A percentile compares a stretch with the other conserved stretches of the same genome.
Evolutionary conservation across 2,113 vertebrate species (phyloP).

Genomic region (Numida meleagris): DNA sequence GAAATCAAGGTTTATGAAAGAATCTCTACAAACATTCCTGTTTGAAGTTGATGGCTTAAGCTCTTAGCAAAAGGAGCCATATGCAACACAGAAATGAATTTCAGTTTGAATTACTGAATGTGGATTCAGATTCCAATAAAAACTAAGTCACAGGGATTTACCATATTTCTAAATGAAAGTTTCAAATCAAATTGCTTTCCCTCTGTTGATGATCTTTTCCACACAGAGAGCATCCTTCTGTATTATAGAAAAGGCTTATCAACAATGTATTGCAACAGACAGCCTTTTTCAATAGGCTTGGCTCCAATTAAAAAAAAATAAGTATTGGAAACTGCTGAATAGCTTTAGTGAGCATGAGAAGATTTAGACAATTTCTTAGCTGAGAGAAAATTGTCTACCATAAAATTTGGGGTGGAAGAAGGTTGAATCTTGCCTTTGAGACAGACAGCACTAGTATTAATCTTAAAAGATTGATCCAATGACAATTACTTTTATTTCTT

Average conservation of each 20-base stretch:
- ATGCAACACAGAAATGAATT: background rate
- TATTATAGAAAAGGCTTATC: background rate
- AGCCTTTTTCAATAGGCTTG: background rate
- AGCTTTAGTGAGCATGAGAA: background rate
- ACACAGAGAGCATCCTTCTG: background rate
- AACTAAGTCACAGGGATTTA: background rate
- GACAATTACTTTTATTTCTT: background rate
- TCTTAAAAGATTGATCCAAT: background rate
- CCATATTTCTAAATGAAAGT: slow-evolving; percentile 22
- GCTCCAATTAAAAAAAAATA: slow-evolving; percentile 21
- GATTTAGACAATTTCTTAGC: background rate
- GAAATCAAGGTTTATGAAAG: slow-evolving; percentile 16
- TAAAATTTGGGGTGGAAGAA: background rate
- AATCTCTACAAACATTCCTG: background rate
- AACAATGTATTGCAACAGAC: background rate
- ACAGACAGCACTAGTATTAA: background rate
- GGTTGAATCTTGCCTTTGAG: background rate
- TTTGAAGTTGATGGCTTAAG: background rate
- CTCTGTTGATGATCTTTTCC: background rate
- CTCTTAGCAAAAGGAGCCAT: background rate
- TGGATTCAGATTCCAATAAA: slow-evolving; percentile 8
- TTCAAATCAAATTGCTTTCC: slow-evolving; percentile 47
- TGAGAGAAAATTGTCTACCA: background rate
- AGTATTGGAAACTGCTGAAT: background rate
- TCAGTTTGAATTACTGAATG: slow-evolving; percentile 15